Conservation (phyloP, 2,113 vertebrate genomes). For the Orientallactaga bullata region DNA sequence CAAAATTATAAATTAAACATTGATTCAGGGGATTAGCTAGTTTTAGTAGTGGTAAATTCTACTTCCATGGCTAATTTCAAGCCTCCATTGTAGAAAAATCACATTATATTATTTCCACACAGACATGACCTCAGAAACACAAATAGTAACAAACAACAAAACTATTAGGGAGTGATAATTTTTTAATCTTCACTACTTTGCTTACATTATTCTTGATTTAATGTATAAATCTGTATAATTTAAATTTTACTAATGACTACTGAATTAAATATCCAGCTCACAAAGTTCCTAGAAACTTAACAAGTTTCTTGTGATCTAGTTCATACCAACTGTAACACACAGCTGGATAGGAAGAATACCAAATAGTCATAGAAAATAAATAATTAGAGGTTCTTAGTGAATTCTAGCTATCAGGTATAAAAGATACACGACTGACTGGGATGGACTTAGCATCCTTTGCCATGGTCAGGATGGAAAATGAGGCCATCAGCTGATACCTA, state of each 20-base stretch:
- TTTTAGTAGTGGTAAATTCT: not conserved
- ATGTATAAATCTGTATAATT: not conserved
- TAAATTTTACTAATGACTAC: not conserved
- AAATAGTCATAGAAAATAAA: not conserved
- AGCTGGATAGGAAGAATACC: not conserved
- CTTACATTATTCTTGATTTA: not conserved
- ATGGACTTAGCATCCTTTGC: not conserved
- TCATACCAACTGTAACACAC: not conserved
- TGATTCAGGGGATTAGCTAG: not conserved
- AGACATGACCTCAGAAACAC: not conserved
- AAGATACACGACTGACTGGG: accelerated
- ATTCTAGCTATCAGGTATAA: not conserved
- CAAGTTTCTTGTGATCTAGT: not conserved
- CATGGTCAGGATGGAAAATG: not conserved
- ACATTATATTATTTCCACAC: not conserved
- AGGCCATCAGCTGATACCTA: not conserved
- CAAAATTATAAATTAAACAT: slow-evolving; percentile 3
- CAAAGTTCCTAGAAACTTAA: not conserved
- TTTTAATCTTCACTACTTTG: slow-evolving; percentile 5
- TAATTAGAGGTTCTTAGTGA: not conserved
- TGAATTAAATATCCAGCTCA: slow-evolving; percentile 1
- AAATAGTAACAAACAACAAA: slow-evolving; percentile 7
- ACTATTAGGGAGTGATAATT: not conserved
- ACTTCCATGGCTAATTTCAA: not conserved
- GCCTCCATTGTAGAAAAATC: not conserved